These are phyloP conservation scores for Anas platyrhynchos DNA, from an alignment of 2,113 vertebrate genomes.

Conservation along the genomic window DNA sequence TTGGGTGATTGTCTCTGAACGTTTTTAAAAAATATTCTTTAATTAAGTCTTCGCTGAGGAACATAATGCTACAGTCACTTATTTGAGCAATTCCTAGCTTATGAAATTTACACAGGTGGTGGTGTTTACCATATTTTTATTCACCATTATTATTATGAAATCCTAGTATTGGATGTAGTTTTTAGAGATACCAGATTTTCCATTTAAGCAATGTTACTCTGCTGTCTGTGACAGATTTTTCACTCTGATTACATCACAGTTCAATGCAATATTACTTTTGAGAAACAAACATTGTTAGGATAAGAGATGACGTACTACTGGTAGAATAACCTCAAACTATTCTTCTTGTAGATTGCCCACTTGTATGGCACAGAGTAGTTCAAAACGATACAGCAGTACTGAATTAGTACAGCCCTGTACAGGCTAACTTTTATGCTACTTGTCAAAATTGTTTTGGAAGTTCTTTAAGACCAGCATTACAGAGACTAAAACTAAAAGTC, in stretches of 20 bases:
- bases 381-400: not conserved
- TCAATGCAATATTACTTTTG: not conserved
- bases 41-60: not conserved
- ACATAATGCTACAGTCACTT: not conserved
- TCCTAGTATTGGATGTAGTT: conserved; percentile 26
- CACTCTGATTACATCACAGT: not conserved
- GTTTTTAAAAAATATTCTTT: not conserved
- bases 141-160: not conserved
- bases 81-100: conserved; percentile 17
- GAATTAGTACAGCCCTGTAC: not conserved
- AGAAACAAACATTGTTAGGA: not conserved
- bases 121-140: conserved; percentile 30
- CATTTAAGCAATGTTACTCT: not conserved
- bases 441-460: not conserved
- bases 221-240: not conserved
- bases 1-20: not conserved
- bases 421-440: not conserved
- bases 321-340: not conserved
- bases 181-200: conserved; percentile 7
- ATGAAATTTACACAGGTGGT: not conserved
- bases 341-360: not conserved
- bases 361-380: not conserved
- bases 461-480: not conserved
- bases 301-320: not conserved
- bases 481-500: not conserved